Evolutionary conservation across 2,888 invertebrate species (phyloP), one percentile per base, ranked within the genome.

Genomic region (Metopia argyrocephala): DNA sequence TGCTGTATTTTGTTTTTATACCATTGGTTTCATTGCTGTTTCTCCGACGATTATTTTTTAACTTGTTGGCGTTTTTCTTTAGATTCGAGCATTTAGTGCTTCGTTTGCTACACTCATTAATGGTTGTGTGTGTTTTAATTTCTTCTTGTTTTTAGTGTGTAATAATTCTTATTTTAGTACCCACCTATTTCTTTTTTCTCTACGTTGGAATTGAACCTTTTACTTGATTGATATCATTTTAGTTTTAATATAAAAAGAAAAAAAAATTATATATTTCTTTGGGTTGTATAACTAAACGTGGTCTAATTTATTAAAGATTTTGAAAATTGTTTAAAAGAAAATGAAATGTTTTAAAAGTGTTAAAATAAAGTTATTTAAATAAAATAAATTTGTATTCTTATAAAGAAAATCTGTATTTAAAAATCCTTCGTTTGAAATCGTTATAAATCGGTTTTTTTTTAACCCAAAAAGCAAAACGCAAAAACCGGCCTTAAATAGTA

Each of bases 81-180:
- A 74, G 78, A 83, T 83, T 78, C 82, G 80, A 82, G 83, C 76
- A 81, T 82, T 86, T 84, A 87, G 87, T 88, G 86, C 84, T 86
- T 84, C 85, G 85, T 84, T 83, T 84, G 85, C 85, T 85, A 85
- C 86, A 85, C 83, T 84, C 86, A 84, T 85, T 85, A 85, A 79
- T 85, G 87, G 87, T 87, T 79, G 84, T 82, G 83, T 79, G 81
- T 81, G 78, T 80, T 61, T 69, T 70, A 9, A 28, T 46, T 65
- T 68, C 38, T 71, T 61, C 27, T 78, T 25, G 20, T 75, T 45
- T 38, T 65, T 68, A 38, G 71, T 61, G 21, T 78, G 20, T 23
- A 70, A 66, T 3, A 66, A 68, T 31, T 56, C 61, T 50, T 54
- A 50, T 38, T 31, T 54, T 56, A 56, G 18, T 50, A 46, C 56